A percentile compares a stretch with the other conserved stretches of the same genome.
Conservation (phyloP, 2,113 vertebrate species). For the Indicator indicator region DNA sequence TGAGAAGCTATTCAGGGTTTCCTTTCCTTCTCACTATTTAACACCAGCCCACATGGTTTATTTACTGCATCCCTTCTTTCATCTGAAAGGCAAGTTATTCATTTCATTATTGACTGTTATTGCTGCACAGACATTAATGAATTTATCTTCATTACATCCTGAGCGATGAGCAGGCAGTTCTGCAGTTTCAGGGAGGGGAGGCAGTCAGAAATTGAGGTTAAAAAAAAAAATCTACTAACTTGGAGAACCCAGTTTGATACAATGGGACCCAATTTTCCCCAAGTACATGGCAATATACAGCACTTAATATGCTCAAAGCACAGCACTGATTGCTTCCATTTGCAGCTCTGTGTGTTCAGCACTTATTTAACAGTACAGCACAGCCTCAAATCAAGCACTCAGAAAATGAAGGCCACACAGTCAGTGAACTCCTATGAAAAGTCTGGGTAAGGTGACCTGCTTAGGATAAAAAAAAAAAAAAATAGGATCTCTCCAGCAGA, state of each 20-base stretch:
- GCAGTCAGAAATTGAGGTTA: constrained; percentile 12
- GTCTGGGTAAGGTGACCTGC: constrained; percentile 39
- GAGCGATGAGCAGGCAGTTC: constrained; percentile 11
- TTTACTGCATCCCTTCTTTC: not conserved
- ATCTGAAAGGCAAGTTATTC: not conserved
- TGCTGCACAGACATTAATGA: constrained; percentile 36
- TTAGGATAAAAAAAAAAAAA: not conserved
- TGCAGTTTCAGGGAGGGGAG: constrained; percentile 11
- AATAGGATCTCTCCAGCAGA: not conserved
- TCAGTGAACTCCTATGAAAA: constrained; percentile 55
- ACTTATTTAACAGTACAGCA: constrained; percentile 48
- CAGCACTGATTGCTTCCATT: constrained; percentile 65
- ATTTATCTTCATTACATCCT: constrained; percentile 28
- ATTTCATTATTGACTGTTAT: constrained; percentile 37
- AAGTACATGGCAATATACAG: constrained; percentile 59
- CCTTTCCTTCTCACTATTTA: not conserved
- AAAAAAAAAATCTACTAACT: constrained; percentile 31
- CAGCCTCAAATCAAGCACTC: constrained; percentile 53
- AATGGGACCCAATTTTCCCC: constrained; percentile 59
- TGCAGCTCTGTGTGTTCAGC: constrained; percentile 65
- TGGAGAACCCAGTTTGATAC: constrained; percentile 42
- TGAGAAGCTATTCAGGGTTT: not conserved
- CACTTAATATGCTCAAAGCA: constrained; percentile 63
- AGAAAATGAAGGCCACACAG: constrained; percentile 63
- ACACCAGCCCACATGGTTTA: not conserved